Percentiles rank a stretch among this genome's conserved stretches.
These are phyloP conservation scores for Aquatica leii DNA, from an alignment of 2,888 invertebrate genomes.

Conservation along the genomic window DNA sequence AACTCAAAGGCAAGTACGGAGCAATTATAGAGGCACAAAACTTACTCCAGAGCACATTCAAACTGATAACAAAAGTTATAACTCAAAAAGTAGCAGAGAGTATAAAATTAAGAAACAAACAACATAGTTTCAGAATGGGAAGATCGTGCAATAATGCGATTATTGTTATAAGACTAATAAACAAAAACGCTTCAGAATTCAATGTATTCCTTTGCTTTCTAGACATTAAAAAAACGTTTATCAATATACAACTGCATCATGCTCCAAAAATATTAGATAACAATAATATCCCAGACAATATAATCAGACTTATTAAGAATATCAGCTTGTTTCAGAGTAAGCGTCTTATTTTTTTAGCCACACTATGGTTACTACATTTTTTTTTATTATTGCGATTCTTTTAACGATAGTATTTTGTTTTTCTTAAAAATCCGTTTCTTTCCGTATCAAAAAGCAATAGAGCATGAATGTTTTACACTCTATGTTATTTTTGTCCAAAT, in stretches of 20 bases:
- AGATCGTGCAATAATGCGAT: constrained; percentile 5
- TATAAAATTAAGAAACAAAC: neutral
- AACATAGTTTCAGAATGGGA: neutral
- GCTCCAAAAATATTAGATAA: neutral
- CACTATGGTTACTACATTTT: no score
- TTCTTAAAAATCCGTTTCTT: no score
- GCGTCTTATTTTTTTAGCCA: no score
- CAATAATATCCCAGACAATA: no score
- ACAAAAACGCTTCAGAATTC: neutral
- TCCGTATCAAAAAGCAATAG: no score
- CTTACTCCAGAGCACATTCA: no score
- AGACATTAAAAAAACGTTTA: neutral
- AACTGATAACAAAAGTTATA: constrained; percentile 2
- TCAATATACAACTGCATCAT: constrained; percentile 8
- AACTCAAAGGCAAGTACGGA: neutral
- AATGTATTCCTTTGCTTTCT: neutral
- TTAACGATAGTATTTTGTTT: no score
- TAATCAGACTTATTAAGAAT: no score
- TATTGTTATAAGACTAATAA: constrained; percentile 7
- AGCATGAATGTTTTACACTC: no score
- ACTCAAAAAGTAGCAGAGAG: neutral
- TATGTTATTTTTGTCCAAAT: no score
- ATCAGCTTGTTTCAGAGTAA: no score
- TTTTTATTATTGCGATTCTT: no score
- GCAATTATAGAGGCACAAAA: constrained; percentile 3